These are phyloP conservation scores for Berghia stephanieae DNA, from an alignment of 1,140 invertebrate species.

Conservation along the genomic window DNA sequence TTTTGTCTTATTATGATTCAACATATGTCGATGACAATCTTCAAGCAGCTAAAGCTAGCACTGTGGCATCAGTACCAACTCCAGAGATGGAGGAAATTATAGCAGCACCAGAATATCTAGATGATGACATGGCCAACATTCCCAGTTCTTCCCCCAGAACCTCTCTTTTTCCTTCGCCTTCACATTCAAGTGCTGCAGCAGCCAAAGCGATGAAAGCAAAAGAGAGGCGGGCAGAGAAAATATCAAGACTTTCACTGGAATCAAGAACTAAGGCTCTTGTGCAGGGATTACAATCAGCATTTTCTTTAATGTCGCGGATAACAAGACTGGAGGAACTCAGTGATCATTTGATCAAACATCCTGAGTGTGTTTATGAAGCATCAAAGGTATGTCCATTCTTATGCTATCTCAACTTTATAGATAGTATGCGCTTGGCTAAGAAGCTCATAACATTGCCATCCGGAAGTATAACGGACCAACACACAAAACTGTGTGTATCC, in stretches of 20 bases:
- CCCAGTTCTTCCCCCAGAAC: constrained; percentile 9
- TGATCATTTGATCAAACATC: constrained; percentile 77
- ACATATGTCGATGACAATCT: constrained; percentile 2
- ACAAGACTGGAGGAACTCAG: constrained; percentile 76
- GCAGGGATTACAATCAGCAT: constrained; percentile 72
- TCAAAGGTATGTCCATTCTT: constrained; percentile 73
- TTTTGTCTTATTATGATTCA: constrained; percentile 31
- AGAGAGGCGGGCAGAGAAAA: constrained; percentile 38
- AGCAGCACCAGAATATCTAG: neutral
- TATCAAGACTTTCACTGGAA: constrained; percentile 44
- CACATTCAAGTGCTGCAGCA: neutral
- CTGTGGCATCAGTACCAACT: neutral
- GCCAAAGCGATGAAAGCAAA: constrained; percentile 32
- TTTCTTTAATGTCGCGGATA: constrained; percentile 71
- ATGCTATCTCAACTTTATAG: neutral
- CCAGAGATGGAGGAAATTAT: neutral
- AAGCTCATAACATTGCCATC: too few species aligned
- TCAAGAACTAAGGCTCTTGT: constrained; percentile 76
- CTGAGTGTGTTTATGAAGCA: constrained; percentile 76
- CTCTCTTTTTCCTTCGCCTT: constrained; percentile 17
- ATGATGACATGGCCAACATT: constrained; percentile 11
- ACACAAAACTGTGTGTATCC: too few species aligned
- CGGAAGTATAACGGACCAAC: too few species aligned
- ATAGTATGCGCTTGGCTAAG: too few species aligned
- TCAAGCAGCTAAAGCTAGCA: neutral